Percentiles rank a stretch among this genome's conserved stretches.
Conservation (phyloP, 2,888 invertebrate species). For the Meiosimyza decipiens region DNA sequence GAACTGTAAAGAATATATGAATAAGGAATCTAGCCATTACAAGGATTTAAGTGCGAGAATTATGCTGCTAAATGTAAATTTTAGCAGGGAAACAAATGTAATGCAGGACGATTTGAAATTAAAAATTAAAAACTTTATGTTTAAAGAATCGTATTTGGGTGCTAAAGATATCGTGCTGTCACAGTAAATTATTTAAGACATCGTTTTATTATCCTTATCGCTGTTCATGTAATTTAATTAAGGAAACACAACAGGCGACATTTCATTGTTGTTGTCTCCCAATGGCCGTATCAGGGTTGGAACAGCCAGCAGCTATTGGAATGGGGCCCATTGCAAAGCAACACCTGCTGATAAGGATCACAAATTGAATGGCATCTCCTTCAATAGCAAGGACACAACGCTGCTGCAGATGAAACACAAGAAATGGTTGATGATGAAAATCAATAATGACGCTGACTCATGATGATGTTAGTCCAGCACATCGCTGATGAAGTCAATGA, state of each 20-base stretch:
- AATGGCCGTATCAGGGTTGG: background rate
- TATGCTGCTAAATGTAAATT: conserved; percentile 33
- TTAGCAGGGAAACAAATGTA: background rate
- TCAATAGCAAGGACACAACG: conserved; percentile 36
- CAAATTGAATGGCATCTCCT: conserved; percentile 59
- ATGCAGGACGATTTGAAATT: conserved; percentile 3
- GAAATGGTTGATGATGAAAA: conserved; percentile 24
- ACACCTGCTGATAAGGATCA: conserved; percentile 64
- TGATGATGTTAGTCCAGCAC: background rate
- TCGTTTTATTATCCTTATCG: conserved; percentile 34
- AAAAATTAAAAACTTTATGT: conserved; percentile 2
- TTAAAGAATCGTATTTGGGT: background rate
- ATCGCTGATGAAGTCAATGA: background rate
- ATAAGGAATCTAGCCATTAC: conserved; percentile 21
- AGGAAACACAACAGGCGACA: conserved; percentile 55
- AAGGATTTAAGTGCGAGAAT: conserved; percentile 28
- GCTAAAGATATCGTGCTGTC: background rate
- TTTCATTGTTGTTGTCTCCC: conserved; percentile 17
- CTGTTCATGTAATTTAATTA: conserved; percentile 59
- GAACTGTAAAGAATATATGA: conserved; percentile 20
- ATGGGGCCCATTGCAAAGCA: conserved; percentile 38
- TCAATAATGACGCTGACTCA: conserved; percentile 29
- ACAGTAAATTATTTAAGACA: conserved; percentile 34
- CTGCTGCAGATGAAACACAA: conserved; percentile 7
- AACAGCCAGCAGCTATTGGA: too few relatives aligned